Evolutionary conservation across 2,113 vertebrate species (phyloP), one percentile per base, ranked within the genome.

Genomic region (Tragelaphus strepsiceros): DNA sequence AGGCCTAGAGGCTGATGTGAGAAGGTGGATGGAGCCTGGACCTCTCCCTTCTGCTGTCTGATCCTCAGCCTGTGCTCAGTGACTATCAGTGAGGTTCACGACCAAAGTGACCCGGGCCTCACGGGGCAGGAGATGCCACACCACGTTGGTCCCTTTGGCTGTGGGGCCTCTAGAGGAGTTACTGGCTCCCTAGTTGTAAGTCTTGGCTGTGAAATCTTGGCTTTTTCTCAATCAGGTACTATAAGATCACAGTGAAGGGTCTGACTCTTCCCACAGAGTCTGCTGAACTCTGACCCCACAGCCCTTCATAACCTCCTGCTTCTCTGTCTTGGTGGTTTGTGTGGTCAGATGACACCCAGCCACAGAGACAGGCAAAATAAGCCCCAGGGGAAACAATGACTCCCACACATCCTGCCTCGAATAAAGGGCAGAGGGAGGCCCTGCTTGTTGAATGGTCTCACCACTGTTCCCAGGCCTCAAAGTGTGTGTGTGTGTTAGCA

Each of bases 341-440:
- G 94, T 97, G 97, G 92, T 96, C 51, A 43, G 59, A 71, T 49
- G 94, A 85, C 8, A 9, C 74, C 43, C 78, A 15, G 56, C 78
- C 5, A 0, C 56, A n/a, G 61, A 51, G 87, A 74, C 64, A 88
- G 56, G 35, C 51, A 46, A 71, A 95, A 19, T 35, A 24, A 95
- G 19, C 53, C 53, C 15, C 85, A 91, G 59, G 51, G 88, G 82
- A 94, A 94, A 32, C 11, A 82, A 93, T 15, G 30, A 35, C 6
- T 86, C 83, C 49, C 32, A 39, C 26, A 24, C 21, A 39, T 19
- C 59, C 46, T 9, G 35, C 91, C 67, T 58, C 39, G 53, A 89
- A 77, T 21, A 91, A 94, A 93, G 88, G 61, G 74, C 80, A 24
- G 77, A 17, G 15, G 5, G 16, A 19, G 54, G 82, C 26, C 82